phyloP scores from a whole-genome alignment of 2,113 vertebrate genomes.

The Lophura nycthemera region DNA sequence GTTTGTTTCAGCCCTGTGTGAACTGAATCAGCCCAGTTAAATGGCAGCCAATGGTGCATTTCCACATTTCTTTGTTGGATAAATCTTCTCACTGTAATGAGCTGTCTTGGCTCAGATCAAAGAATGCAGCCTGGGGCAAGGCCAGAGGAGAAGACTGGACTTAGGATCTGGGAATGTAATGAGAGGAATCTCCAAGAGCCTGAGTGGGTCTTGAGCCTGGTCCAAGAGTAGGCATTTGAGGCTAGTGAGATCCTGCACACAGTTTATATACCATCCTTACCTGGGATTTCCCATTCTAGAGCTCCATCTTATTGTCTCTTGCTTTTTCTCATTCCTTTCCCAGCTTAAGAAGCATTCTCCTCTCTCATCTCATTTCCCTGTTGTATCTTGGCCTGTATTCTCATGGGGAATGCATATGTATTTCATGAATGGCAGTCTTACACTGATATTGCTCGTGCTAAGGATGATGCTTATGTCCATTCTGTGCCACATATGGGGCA shows the following conservation, averaged over 20 bases:
- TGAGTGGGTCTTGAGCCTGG: not conserved
- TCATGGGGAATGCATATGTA: not conserved
- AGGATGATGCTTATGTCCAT: not conserved
- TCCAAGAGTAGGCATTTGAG: too few relatives aligned
- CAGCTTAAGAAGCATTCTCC: not conserved
- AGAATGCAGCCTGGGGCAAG: not conserved
- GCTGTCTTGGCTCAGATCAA: not conserved
- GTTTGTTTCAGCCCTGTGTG: fast-evolving
- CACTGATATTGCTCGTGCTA: not conserved
- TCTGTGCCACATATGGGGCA: not conserved
- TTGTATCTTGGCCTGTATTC: not conserved
- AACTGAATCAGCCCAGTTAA: not conserved
- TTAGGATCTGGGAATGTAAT: not conserved
- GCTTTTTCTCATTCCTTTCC: not conserved
- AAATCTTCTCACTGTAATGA: not conserved
- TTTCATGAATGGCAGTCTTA: not conserved
- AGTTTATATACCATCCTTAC: not conserved
- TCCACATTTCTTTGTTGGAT: not conserved
- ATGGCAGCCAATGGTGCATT: not conserved
- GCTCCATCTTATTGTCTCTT: not conserved
- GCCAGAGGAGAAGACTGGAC: not conserved
- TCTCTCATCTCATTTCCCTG: not conserved
- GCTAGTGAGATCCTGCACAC: not conserved
- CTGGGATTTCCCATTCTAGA: fast-evolving
- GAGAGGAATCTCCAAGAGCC: not conserved